Evolutionary conservation across 2,113 vertebrate species (phyloP).

Genomic region (Datnioides undecimradiatus): DNA sequence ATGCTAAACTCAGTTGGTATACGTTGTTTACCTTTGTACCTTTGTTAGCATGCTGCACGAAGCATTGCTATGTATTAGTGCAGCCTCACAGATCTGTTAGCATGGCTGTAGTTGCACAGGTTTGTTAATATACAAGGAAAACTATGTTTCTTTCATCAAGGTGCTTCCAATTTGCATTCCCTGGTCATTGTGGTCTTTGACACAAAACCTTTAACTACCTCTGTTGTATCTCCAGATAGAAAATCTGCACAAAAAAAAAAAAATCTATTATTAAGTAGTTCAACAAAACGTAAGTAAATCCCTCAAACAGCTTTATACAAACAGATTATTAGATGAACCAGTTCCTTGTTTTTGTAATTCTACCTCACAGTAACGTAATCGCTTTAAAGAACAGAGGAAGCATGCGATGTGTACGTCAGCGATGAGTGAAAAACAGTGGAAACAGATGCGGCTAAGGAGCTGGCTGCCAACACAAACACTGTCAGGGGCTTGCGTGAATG

Average conservation of each 20-base stretch:
- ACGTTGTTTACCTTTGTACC: too few relatives aligned
- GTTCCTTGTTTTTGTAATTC: neutral
- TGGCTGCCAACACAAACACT: conserved; percentile 80
- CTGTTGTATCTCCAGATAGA: too few relatives aligned
- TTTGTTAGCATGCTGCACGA: neutral
- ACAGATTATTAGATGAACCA: neutral
- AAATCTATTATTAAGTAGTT: too few relatives aligned
- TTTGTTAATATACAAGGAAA: neutral
- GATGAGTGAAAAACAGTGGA: conserved; percentile 49
- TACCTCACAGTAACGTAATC: neutral
- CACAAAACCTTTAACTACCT: too few relatives aligned
- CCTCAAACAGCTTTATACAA: neutral
- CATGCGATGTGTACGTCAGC: neutral
- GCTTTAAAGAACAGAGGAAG: neutral
- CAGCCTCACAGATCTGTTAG: neutral
- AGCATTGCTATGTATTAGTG: neutral
- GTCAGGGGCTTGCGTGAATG: conserved; percentile 53
- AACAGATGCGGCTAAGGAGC: conserved; percentile 71
- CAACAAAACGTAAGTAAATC: neutral
- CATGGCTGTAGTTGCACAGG: neutral
- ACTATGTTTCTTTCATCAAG: too few relatives aligned
- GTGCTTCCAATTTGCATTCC: too few relatives aligned
- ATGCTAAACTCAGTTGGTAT: too few relatives aligned
- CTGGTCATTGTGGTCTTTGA: too few relatives aligned
- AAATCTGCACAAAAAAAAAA: too few relatives aligned